Evolutionary conservation across 2,113 vertebrate species (phyloP).

Genomic region (Heterotis niloticus): DNA sequence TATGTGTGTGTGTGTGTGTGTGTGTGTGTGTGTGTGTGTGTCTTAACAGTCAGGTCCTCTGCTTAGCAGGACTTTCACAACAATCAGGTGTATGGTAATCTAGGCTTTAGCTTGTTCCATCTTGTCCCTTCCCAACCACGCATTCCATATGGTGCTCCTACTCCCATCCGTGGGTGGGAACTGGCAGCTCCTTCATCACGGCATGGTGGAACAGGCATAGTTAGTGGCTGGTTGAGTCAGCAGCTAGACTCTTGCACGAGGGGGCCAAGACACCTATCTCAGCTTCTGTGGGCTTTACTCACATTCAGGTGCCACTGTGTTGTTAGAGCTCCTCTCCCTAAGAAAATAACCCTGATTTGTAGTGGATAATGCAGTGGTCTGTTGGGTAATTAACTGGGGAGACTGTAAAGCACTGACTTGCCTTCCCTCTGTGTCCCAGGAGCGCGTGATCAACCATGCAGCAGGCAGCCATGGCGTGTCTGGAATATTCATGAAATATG

Average conservation of each 20-base stretch:
- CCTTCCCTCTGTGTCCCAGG: constrained; percentile 56
- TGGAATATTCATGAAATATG: constrained; percentile 98
- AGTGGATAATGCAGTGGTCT: too few relatives aligned
- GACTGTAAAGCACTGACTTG: not conserved
- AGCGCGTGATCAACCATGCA: constrained; percentile 89
- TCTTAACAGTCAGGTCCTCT: too few relatives aligned
- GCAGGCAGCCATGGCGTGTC: constrained; percentile 94
- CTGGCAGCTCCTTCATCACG: constrained; percentile 1
- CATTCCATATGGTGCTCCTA: not conserved
- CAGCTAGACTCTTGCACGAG: not conserved
- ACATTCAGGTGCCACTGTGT: too few relatives aligned
- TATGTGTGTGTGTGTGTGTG: too few relatives aligned
- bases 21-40: too few relatives aligned
- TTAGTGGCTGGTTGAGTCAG: not conserved
- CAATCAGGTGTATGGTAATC: not conserved
- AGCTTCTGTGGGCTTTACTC: not conserved
- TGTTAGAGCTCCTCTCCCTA: too few relatives aligned
- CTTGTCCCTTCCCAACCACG: not conserved
- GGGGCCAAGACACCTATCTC: too few relatives aligned
- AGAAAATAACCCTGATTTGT: too few relatives aligned
- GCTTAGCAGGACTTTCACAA: too few relatives aligned
- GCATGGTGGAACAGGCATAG: not conserved
- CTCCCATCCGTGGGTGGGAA: not conserved
- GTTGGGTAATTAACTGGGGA: too few relatives aligned
- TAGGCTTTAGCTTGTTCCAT: not conserved